These are phyloP conservation scores for Herminia tarsipennalis DNA, from an alignment of 2,888 invertebrate genomes.

Conservation along the genomic window DNA sequence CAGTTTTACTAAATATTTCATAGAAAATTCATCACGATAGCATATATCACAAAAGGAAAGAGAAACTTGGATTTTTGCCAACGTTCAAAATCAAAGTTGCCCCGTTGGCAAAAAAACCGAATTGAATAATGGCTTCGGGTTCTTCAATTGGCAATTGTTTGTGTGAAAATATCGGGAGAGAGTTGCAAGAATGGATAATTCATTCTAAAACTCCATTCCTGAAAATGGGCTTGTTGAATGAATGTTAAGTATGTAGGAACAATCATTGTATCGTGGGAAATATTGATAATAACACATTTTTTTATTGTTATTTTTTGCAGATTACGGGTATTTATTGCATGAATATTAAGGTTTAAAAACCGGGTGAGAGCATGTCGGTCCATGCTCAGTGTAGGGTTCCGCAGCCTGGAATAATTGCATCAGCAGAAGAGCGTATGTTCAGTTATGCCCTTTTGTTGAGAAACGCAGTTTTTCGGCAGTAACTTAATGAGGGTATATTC, in stretches of 20 bases:
- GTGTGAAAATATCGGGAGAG: slow-evolving; percentile 4
- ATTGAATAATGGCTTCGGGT: slow-evolving; percentile 7
- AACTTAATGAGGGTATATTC: no score
- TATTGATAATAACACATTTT: no score
- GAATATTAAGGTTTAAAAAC: no score
- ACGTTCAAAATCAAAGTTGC: slow-evolving; percentile 14
- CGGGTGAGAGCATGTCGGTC: no score
- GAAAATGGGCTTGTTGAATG: background rate
- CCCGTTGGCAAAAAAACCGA: slow-evolving; percentile 1
- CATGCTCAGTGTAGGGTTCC: no score
- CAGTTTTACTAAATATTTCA: background rate
- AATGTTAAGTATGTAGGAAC: background rate
- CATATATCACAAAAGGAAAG: slow-evolving; percentile 4
- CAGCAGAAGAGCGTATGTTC: no score
- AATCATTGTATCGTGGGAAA: no score
- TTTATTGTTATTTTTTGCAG: no score
- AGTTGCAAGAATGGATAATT: background rate
- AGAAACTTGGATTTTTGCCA: slow-evolving; percentile 7
- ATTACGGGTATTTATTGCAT: no score
- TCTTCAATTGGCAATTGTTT: slow-evolving; percentile 10
- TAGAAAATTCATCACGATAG: slow-evolving; percentile 7
- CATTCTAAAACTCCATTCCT: background rate
- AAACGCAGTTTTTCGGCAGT: no score
- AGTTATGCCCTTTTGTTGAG: no score
- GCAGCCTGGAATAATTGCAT: no score